Base-by-base conservation (phyloP, 2,888 invertebrate species). In the Synanthedon vespiformis region DNA sequence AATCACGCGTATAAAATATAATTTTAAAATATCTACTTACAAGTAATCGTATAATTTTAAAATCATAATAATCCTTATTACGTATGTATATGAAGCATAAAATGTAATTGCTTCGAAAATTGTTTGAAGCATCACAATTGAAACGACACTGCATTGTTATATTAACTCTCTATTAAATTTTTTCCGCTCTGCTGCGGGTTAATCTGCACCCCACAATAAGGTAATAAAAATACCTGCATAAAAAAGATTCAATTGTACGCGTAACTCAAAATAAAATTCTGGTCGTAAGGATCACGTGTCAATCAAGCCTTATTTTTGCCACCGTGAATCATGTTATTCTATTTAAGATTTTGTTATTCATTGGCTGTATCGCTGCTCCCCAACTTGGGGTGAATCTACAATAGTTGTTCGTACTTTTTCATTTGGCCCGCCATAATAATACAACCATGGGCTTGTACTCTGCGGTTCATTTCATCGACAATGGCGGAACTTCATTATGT, bases 331-430 rank as follows among this genome's bases (percentile, higher is more conserved):
- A 74, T 80, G 82, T 83, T 83, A 78, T 83, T 82, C 77, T 77
- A 77, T 84, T 80, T 74, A 74, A 70, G 68, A 68, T 70, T 72
- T 66, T 79, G 76, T 82, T 83, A 84, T 85, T 85, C 83, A 84
- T 80, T 81, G 79, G 76, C 77, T 69, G 71, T 80, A 81, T 81
- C 74, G 72, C 68, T 68, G 68, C 67, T 69, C 70, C 78, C 71
- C 66, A 65, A 49, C 52, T 53, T 52, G 34, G 55, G 67, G 73
- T 65, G 61, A 65, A 62, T 62, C 65, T 63, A 76, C 72, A 78
- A 79, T 72, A 68, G 68, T 58, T 60, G 58, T 65, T 44, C 44
- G 44, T 63, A 44, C 44, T 6, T 44, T 44, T 44, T 44, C 14
- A 12, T 44, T 13, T 13, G 44, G n/a, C 14, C n/a, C 2, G 13